Base-by-base conservation (phyloP, 2,888 invertebrate species). In the Molorchus minor region DNA sequence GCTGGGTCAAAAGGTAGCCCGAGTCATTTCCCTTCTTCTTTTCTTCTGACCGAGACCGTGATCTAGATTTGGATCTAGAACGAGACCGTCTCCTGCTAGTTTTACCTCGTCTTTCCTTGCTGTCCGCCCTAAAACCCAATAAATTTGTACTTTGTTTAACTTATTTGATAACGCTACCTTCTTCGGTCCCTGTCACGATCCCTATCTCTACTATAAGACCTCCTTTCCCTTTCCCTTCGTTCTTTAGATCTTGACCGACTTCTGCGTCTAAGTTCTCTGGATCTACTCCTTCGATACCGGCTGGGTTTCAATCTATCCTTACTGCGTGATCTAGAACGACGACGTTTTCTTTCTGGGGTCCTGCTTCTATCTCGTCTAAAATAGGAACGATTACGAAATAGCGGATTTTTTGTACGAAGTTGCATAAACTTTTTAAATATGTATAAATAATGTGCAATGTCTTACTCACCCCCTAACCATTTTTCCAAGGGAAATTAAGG, bases 1-100 rank as follows among this genome's bases (percentile, higher is more conserved):
- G 89, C 87, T 17, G 88, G 88, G 73, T 91, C 89, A 80, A 91
- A 92, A 20, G 89, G 87, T 62, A 86, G 79, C 44, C 85, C 85
- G 76, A 66, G 54, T 84, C 83, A 62, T 87, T 87, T 38, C 83
- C 82, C 75, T 88, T 88, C 19, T 81, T 75, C 65, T 78, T 79
- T 43, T 79, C 78, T 38, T 71, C 71, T 7, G 82, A 79, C 21
- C 78, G 68, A 33, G 75, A 73, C 30, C 79, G 69, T n/a, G 80
- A 78, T 44, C 79, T 70, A n/a, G 80, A 78, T 51, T 75, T 76
- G n/a, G n/a, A n/a, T n/a, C n/a, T n/a, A n/a, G n/a, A n/a, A n/a
- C n/a, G n/a, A n/a, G n/a, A n/a, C 4, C 79, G 66, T 58, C 79
- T 75, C 19, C 77, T 45, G 74, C 87, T 87, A 60, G 84, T 85